Evolutionary conservation across 2,797 vertebrate species (phyloP).

Genomic region (Macroramphosus scolopax): DNA sequence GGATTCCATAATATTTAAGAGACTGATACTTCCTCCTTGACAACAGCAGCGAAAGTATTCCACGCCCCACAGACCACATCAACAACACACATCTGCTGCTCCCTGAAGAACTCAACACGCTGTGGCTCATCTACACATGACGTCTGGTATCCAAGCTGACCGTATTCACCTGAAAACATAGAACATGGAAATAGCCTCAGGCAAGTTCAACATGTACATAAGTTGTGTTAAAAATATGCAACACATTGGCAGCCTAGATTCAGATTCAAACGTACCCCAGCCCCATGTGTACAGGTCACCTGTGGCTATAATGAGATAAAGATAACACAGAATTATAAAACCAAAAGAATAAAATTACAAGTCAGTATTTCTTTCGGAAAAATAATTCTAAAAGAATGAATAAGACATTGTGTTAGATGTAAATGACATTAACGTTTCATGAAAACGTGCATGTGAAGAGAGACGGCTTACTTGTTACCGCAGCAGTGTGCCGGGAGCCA

Average conservation of each 20-base stretch:
- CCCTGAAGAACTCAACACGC: conserved; percentile 77
- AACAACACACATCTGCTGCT: conserved; percentile 65
- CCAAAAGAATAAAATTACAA: no score
- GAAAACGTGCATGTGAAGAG: no score
- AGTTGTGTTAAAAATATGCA: no score
- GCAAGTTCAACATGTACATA: no score
- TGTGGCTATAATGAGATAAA: conserved; percentile 69
- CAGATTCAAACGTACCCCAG: conserved; percentile 83
- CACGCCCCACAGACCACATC: conserved; percentile 88
- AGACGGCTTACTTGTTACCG: conserved; percentile 81
- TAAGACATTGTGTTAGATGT: no score
- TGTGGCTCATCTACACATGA: conserved; percentile 81
- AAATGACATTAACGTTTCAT: no score
- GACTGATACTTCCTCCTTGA: conserved; percentile 43
- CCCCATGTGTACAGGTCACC: conserved; percentile 95
- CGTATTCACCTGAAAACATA: conserved; percentile 84
- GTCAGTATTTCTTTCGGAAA: no score
- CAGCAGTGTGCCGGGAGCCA: conserved; percentile 90
- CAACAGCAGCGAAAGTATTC: conserved; percentile 84
- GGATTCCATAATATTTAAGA: conserved; percentile 8
- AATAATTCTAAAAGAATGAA: no score
- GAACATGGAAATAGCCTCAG: neutral
- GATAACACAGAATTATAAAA: conserved; percentile 4
- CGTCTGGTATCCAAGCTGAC: conserved; percentile 87
- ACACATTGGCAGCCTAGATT: no score